Evolutionary conservation across 2,888 invertebrate species (phyloP).

Genomic region (Noctuana brunneofusca): DNA sequence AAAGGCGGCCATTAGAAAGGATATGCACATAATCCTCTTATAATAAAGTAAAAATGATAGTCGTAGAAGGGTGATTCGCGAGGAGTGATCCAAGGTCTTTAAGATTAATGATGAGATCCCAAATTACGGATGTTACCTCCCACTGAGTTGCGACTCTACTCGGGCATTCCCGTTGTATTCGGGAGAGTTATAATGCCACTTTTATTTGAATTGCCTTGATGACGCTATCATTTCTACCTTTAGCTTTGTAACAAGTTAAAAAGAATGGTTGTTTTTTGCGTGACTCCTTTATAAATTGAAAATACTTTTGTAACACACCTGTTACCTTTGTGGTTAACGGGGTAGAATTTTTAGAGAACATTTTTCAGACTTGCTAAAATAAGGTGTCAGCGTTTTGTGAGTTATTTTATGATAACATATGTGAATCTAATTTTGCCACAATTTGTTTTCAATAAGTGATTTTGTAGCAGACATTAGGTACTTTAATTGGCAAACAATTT

Average conservation of each 20-base stretch:
- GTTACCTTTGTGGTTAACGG: slow-evolving; percentile 9
- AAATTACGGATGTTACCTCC: slow-evolving; percentile 66
- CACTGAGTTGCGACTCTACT: slow-evolving; percentile 45
- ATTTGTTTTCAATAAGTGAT: too few species aligned
- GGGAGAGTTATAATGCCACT: slow-evolving; percentile 32
- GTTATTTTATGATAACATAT: too few species aligned
- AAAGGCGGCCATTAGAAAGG: slow-evolving; percentile 40
- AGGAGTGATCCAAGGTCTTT: slow-evolving; percentile 56
- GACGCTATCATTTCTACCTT: slow-evolving; percentile 37
- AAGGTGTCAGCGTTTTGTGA: background rate
- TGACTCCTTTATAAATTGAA: slow-evolving; percentile 16
- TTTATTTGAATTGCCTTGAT: slow-evolving; percentile 37
- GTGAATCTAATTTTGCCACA: too few species aligned
- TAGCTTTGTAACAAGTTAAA: slow-evolving; percentile 31
- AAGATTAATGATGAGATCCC: slow-evolving; percentile 69
- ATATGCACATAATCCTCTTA: slow-evolving; percentile 57
- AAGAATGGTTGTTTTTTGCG: slow-evolving; percentile 13
- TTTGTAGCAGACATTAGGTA: too few species aligned
- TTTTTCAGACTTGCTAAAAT: slow-evolving; percentile 1
- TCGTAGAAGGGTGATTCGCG: slow-evolving; percentile 46
- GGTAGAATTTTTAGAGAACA: slow-evolving; percentile 4
- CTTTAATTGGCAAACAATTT: too few species aligned
- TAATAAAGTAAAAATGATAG: slow-evolving; percentile 67
- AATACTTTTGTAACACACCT: slow-evolving; percentile 12
- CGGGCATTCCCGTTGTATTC: slow-evolving; percentile 37